A percentile compares a stretch with the other conserved stretches of the same genome.
phyloP scores from a whole-genome alignment of 2,113 vertebrate species.

The Poeciliopsis occidentalis region DNA sequence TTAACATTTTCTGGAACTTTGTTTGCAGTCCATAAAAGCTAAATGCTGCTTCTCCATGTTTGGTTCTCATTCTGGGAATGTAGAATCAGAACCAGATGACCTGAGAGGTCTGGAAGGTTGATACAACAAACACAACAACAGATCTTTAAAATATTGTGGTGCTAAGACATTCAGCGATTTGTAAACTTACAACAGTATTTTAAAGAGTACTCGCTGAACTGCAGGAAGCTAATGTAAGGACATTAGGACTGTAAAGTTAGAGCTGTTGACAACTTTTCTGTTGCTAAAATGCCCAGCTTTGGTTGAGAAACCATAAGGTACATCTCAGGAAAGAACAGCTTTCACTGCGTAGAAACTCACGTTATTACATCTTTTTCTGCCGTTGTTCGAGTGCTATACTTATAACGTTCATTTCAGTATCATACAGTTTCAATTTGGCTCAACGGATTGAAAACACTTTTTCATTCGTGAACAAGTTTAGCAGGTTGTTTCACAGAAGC shows the following conservation, averaged over 20 bases:
- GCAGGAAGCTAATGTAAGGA: too few relatives aligned
- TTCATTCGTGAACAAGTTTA: slow-evolving; percentile 44
- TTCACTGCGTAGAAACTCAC: slow-evolving; percentile 46
- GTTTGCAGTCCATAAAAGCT: too few relatives aligned
- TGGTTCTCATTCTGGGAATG: too few relatives aligned
- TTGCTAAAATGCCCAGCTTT: not conserved
- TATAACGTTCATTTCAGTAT: slow-evolving; percentile 55
- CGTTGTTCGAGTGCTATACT: slow-evolving; percentile 27
- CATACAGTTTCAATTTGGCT: slow-evolving; percentile 56
- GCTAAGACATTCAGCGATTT: too few relatives aligned
- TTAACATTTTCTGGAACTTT: too few relatives aligned
- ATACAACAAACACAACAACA: too few relatives aligned
- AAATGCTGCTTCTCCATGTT: too few relatives aligned
- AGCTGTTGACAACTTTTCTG: not conserved
- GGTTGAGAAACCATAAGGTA: not conserved
- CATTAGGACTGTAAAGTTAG: not conserved
- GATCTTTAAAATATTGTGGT: too few relatives aligned
- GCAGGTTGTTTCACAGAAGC: slow-evolving; percentile 33
- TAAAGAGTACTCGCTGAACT: too few relatives aligned
- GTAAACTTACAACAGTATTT: too few relatives aligned
- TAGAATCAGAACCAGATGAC: too few relatives aligned
- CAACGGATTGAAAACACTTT: slow-evolving; percentile 53
- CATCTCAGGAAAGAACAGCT: slow-evolving; percentile 13
- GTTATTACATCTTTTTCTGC: slow-evolving; percentile 42
- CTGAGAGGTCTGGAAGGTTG: too few relatives aligned